A percentile compares a stretch with the other conserved stretches of the same genome.
phyloP scores from a whole-genome alignment of 2,888 invertebrate genomes.

The Leucoma salicis region DNA sequence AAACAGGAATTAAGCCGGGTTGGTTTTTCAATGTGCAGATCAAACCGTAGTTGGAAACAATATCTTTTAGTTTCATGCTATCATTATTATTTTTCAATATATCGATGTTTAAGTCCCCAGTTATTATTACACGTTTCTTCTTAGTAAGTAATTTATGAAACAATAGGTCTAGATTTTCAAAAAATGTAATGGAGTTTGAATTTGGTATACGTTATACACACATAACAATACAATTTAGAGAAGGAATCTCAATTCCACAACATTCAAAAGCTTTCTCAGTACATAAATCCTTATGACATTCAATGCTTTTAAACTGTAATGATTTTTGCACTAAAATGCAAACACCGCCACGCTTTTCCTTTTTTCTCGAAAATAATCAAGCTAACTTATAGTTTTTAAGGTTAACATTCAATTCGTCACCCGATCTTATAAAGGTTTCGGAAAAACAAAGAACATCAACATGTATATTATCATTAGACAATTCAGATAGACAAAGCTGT shows the following conservation, averaged over 20 bases:
- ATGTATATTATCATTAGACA: neutral
- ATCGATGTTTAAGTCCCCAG: no score
- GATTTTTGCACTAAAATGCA: constrained; percentile 2
- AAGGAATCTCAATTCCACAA: constrained; percentile 1
- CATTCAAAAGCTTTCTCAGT: constrained; percentile 5
- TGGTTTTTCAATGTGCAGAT: neutral
- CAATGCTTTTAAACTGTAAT: neutral
- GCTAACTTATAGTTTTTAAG: neutral
- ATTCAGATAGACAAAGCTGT: neutral
- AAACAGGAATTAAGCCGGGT: constrained; percentile 3
- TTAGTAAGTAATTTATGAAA: no score
- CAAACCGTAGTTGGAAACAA: neutral
- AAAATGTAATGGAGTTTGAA: no score
- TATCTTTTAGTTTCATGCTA: neutral
- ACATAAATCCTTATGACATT: neutral
- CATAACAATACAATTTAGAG: neutral
- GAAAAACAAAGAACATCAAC: constrained; percentile 2
- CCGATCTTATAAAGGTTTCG: neutral
- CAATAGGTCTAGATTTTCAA: no score
- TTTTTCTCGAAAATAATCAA: constrained; percentile 2
- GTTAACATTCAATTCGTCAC: neutral
- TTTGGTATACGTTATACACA: constrained; percentile 2
- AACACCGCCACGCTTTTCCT: constrained; percentile 2
- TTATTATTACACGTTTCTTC: no score
- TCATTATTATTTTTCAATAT: neutral